A percentile compares a stretch with the other conserved stretches of the same genome.
Conservation (phyloP, 2,888 invertebrate species). For the Drosophila picticornis region DNA sequence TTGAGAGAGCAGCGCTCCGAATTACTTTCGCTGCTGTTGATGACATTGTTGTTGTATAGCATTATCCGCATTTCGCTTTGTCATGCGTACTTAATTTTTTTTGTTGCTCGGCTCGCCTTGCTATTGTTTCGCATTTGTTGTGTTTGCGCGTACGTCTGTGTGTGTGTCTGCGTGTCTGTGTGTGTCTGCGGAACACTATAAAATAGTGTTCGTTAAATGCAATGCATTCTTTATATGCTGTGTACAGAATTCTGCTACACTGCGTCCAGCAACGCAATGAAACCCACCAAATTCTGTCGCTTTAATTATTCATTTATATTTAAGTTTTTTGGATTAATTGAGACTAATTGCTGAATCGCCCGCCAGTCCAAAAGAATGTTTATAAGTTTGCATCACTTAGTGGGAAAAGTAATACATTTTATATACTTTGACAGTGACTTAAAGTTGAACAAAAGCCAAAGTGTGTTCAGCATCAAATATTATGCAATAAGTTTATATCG, state of each 20-base stretch:
- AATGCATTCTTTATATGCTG: conserved; percentile 9
- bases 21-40: conserved; percentile 6
- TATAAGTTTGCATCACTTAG: background rate
- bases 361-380: background rate
- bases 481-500: conserved; percentile 20
- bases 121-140: conserved; percentile 21
- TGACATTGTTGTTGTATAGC: conserved; percentile 30
- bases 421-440: background rate
- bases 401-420: background rate
- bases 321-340: background rate
- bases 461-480: background rate
- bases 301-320: background rate
- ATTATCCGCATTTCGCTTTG: conserved; percentile 70
- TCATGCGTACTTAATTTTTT: conserved; percentile 51
- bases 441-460: background rate
- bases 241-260: background rate
- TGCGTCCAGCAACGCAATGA: background rate
- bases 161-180: background rate
- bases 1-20: background rate
- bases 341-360: background rate
- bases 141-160: background rate
- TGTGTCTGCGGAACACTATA: background rate
- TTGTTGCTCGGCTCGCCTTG: background rate
- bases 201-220: background rate
- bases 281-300: background rate